Evolutionary conservation across 2,797 vertebrate species (phyloP), one percentile per base, ranked within the genome.

Genomic region (Merluccius polli): DNA sequence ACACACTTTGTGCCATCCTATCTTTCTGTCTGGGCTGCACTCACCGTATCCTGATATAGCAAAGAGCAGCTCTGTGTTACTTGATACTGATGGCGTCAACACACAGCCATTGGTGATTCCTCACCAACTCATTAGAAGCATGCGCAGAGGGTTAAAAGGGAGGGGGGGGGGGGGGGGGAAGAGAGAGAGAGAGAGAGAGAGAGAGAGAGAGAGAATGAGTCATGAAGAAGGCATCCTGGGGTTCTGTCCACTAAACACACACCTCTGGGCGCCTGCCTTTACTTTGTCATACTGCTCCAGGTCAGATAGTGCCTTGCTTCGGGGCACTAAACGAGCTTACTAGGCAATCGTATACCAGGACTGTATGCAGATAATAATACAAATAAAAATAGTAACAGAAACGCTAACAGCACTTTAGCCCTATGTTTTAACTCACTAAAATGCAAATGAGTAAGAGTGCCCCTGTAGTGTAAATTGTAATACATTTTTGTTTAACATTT

Each of bases 31-130:
- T 83, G 68, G 73, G 78, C 69, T 73, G 74, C 82, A 86, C 76
- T 89, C 77, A 83, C 21, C 73, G 72, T 83, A 88, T 89, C 88
- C 85, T 77, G 88, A 85, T 84, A 87, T 79, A 90, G 87, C 82
- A 83, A 79, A 87, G 86, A 79, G 79, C 52, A 78, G 32, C 77
- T 67, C 68, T 33, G 41, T 85, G 86, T 80, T 82, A 88, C 83
- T 80, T 73, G 78, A 86, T 77, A 82, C 82, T 81, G 82, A 79
- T 79, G 79, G 52, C 81, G 32, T 71, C 11, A 35, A 24, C 70
- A 41, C 36, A 38, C 9, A 72, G 32, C 65, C 27, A 29, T 65
- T n/a, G 27, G 15, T 59, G 48, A 59, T 21, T 59, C 16, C n/a
- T 63, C 10, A 63, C 59, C 59, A 63, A 21, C 59, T 63, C 59